A percentile compares a stretch with the other conserved stretches of the same genome.
These are phyloP conservation scores for Bruchidius siliquastri DNA, from an alignment of 2,888 invertebrate species.

Conservation along the genomic window DNA sequence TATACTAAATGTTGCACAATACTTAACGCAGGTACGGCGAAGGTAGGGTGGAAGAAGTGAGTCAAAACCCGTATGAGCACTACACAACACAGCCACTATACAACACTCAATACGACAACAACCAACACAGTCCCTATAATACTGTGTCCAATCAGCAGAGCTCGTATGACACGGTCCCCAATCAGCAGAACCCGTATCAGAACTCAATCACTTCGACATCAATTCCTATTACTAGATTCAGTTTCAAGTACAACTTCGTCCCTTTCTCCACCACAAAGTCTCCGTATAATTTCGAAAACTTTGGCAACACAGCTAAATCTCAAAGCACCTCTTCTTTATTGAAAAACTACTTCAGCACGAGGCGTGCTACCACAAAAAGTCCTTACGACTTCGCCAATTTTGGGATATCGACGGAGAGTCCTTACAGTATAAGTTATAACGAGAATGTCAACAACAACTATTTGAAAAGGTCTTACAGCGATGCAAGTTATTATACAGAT, in stretches of 20 bases:
- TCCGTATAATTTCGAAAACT: conserved; percentile 39
- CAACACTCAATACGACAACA: conserved; percentile 19
- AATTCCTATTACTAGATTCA: conserved; percentile 9
- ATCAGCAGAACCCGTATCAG: conserved; percentile 13
- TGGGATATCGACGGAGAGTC: conserved; percentile 55
- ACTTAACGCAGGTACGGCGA: conserved; percentile 36
- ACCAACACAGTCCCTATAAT: not conserved
- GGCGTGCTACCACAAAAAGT: conserved; percentile 54
- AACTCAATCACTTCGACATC: conserved; percentile 1
- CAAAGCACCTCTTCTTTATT: conserved; percentile 43
- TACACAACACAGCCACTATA: conserved; percentile 28
- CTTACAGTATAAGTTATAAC: conserved; percentile 40
- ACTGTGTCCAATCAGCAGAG: not conserved
- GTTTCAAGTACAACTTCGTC: conserved; percentile 28
- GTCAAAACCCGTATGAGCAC: conserved; percentile 25
- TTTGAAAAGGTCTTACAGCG: conserved; percentile 48
- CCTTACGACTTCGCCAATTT: conserved; percentile 51
- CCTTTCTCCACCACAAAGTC: conserved; percentile 38
- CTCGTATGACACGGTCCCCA: not conserved
- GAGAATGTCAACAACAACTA: conserved; percentile 44
- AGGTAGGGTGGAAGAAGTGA: conserved; percentile 31
- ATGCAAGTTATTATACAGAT: conserved; percentile 47
- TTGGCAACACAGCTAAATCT: conserved; percentile 18
- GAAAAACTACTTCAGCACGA: conserved; percentile 45
- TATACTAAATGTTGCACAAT: conserved; percentile 8